phyloP scores from a whole-genome alignment of 1,140 invertebrate species.

The Eriosoma lanigerum region DNA sequence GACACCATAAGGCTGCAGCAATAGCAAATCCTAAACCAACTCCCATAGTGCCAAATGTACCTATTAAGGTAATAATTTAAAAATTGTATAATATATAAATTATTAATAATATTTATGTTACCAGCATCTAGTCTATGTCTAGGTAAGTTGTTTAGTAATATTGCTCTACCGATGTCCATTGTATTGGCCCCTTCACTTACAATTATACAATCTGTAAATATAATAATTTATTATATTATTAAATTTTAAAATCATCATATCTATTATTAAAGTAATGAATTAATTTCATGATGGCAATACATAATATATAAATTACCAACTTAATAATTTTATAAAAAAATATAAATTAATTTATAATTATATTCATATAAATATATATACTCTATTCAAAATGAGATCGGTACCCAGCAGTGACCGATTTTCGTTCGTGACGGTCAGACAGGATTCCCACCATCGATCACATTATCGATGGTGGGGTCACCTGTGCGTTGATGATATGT shows the following conservation, averaged over 20 bases:
- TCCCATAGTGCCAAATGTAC: conserved; percentile 95
- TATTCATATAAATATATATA: no score
- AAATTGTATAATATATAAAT: neutral
- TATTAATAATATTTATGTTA: conserved; percentile 43
- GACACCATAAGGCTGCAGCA: conserved; percentile 86
- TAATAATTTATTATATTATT: conserved; percentile 3
- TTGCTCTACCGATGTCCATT: conserved; percentile 94
- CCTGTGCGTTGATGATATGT: no score
- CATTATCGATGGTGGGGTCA: no score
- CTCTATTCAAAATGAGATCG: no score
- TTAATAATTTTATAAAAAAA: no score
- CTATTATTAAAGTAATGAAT: no score
- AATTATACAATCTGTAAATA: conserved; percentile 76
- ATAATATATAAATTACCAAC: no score
- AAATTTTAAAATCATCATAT: neutral
- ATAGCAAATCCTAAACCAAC: conserved; percentile 92
- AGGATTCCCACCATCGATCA: no score
- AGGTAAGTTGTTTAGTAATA: conserved; percentile 79
- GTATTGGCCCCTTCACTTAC: conserved; percentile 98
- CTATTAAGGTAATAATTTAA: conserved; percentile 56
- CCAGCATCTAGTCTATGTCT: conserved; percentile 86
- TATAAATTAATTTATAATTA: no score
- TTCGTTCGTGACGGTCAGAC: no score
- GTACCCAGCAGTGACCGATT: no score
- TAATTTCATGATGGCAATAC: no score